These are phyloP conservation scores for Drosophila setifemur DNA, from an alignment of 1,140 invertebrate genomes.

Conservation along the genomic window DNA sequence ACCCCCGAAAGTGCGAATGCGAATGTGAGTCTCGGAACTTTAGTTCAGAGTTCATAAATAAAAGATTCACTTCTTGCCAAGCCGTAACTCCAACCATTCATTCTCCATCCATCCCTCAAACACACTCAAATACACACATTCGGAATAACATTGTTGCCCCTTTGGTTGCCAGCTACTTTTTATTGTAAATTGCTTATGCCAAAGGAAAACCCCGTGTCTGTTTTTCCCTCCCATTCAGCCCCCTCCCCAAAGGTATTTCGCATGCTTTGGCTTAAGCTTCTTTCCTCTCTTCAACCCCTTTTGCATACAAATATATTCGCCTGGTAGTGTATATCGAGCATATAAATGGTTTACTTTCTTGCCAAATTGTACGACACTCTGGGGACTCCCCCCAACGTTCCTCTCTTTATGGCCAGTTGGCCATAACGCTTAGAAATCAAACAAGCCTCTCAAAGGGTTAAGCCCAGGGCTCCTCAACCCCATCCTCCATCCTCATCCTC, in stretches of 20 bases:
- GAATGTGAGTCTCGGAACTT: conserved; percentile 12
- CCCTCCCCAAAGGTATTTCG: conserved; percentile 64
- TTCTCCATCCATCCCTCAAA: too few relatives aligned
- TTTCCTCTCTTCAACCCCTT: conserved; percentile 14
- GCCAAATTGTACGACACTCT: conserved; percentile 76
- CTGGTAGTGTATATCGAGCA: conserved; percentile 32
- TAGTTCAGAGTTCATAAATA: conserved; percentile 71
- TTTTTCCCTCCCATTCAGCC: background rate
- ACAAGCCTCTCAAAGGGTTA: conserved; percentile 67
- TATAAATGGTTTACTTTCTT: conserved; percentile 61
- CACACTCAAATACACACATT: background rate
- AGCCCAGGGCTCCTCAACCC: conserved; percentile 14
- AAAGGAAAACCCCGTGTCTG: conserved; percentile 53
- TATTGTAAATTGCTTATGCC: conserved; percentile 79
- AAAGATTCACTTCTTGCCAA: conserved; percentile 66
- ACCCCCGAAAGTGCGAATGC: conserved; percentile 32
- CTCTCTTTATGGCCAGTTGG: conserved; percentile 33
- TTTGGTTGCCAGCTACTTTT: conserved; percentile 60
- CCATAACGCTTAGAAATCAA: conserved; percentile 76
- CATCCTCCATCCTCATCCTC: too few relatives aligned
- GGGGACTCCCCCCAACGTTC: conserved; percentile 35
- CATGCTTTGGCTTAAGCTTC: conserved; percentile 33
- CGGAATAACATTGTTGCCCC: conserved; percentile 59
- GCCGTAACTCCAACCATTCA: background rate
- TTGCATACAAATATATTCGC: conserved; percentile 13